Conservation (phyloP, 2,797 vertebrate genomes). For the Allobates femoralis region DNA sequence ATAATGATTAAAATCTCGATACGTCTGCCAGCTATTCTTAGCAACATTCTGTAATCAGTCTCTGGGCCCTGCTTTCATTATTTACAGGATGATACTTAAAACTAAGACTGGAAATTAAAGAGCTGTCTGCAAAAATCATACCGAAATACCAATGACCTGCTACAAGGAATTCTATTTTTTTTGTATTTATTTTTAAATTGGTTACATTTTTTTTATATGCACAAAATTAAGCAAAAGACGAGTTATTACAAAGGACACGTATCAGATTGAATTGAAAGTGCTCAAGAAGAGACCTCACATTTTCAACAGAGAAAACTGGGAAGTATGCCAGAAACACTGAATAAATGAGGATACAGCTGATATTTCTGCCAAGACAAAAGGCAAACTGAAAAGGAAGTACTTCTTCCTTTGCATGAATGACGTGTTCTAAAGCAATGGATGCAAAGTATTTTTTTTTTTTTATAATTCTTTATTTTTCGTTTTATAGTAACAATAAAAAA, state of each 20-base stretch:
- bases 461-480: no score
- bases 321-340: not conserved
- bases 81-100: slow-evolving; percentile 49
- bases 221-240: not conserved
- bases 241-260: not conserved
- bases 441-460: not conserved
- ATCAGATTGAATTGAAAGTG: not conserved
- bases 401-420: not conserved
- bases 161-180: not conserved
- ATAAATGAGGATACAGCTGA: not conserved
- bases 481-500: no score
- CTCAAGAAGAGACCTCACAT: not conserved
- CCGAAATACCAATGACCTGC: not conserved
- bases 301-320: not conserved
- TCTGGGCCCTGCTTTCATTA: slow-evolving; percentile 30
- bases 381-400: not conserved
- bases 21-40: slow-evolving; percentile 49
- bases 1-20: slow-evolving; percentile 48
- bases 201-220: not conserved
- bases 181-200: not conserved
- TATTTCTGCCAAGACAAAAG: slow-evolving; percentile 14
- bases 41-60: slow-evolving; percentile 30
- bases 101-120: slow-evolving; percentile 42
- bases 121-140: slow-evolving; percentile 20
- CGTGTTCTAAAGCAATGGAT: not conserved